Evolutionary conservation across 1,140 invertebrate genomes (phyloP).

Genomic region (Elymnias hypermnestra): DNA sequence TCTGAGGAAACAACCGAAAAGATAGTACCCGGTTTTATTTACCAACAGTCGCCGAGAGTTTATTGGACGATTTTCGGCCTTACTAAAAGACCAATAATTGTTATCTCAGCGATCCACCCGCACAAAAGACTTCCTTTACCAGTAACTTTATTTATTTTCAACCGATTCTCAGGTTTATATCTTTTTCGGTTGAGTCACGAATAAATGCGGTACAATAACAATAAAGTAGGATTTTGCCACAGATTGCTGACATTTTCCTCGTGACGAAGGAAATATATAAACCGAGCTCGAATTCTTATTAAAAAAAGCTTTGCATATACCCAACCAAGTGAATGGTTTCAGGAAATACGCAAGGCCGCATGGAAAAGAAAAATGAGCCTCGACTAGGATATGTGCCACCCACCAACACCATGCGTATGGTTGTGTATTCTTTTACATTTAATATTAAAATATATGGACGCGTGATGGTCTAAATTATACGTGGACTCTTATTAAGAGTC

Average conservation of each 20-base stretch:
- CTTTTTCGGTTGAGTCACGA: slow-evolving; percentile 53
- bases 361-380: slow-evolving; percentile 31
- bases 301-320: slow-evolving; percentile 67
- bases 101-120: slow-evolving; percentile 52
- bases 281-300: slow-evolving; percentile 58
- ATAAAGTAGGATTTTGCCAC: slow-evolving; percentile 69
- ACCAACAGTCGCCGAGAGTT: slow-evolving; percentile 20
- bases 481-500: too few relatives aligned
- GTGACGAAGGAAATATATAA: slow-evolving; percentile 58
- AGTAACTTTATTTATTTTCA: slow-evolving; percentile 65
- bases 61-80: slow-evolving; percentile 32
- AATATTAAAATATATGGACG: too few relatives aligned
- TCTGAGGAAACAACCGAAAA: slow-evolving; percentile 12
- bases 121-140: slow-evolving; percentile 38
- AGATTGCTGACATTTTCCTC: slow-evolving; percentile 71
- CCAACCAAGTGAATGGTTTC: slow-evolving; percentile 30
- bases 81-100: slow-evolving; percentile 58
- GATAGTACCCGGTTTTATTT: slow-evolving; percentile 17
- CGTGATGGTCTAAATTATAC: too few relatives aligned
- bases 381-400: too few relatives aligned
- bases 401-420: too few relatives aligned
- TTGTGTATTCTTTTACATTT: too few relatives aligned
- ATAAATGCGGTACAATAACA: slow-evolving; percentile 70
- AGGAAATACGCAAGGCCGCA: slow-evolving; percentile 25
- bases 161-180: slow-evolving; percentile 66